Evolutionary conservation across 2,888 invertebrate species (phyloP), one percentile per base, ranked within the genome.

Genomic region (Plebejus argus): DNA sequence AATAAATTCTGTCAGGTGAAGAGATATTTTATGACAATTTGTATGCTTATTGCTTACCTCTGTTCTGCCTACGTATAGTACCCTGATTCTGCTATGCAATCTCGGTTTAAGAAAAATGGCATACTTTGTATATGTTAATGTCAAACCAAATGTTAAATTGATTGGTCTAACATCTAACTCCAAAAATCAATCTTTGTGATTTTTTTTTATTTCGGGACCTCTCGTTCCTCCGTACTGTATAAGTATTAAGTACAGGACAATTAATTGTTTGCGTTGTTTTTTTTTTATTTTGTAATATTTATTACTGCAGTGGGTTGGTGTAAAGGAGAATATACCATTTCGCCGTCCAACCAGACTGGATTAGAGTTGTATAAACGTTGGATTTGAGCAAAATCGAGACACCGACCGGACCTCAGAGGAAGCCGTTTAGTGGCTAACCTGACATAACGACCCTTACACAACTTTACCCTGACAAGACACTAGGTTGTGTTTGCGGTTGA

Each of bases 1-100:
- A 74, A 53, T 74, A 74, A 74, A 74, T 74, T 53, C 18, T 18
- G 74, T 28, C 49, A 49, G 74, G 49, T 66, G 66, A 66, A 28
- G 28, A 66, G 66, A 53, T 49, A 49, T 28, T 74, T 53, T 18
- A 53, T 74, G 74, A 74, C 74, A 28, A 53, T 28, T 49, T 74
- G 28, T 28, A 10, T 23, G 23, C n/a, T n/a, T n/a, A n/a, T n/a
- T 28, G 2, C 1, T 28, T 61, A 66, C 28, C 66, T 66, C 6
- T 66, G 15, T 66, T 66, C 5, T 6, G 33, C 66, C 23, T 66
- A 23, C 61, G 20, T 12, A 28, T 28, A 45, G 10, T 45, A 53
- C 53, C 18, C 23, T 12, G 58, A 58, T 58, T n/a, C 20, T 58
- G 18, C n/a, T n/a, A n/a, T n/a, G n/a, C n/a, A n/a, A n/a, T n/a